Base-by-base conservation (phyloP, 2,113 vertebrate genomes). In the Pavo muticus region DNA sequence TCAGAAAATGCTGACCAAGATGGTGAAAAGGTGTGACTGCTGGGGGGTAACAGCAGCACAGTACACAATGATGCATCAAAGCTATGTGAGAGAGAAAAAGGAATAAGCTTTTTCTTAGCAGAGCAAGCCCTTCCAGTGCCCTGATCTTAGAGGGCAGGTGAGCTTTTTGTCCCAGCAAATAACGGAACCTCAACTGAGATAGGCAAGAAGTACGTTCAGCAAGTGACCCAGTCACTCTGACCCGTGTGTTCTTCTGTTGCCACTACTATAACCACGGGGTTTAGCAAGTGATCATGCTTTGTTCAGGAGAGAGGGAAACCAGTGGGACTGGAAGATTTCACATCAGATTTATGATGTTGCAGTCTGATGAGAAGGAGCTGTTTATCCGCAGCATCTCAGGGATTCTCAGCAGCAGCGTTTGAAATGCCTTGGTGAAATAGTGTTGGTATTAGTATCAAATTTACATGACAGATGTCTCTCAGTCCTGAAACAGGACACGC, bases 381-480 rank as follows among this genome's bases (percentile, higher is more conserved):
- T 69, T 82, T n/a, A 76, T 78, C 82, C 73, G 72, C 65, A 95
- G 52, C 80, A 87, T 65, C 90, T 64, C 83, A 27, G 69, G 42
- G 79, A 68, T 71, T 90, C 92, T 90, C 96, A 95, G 83, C 91
- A 84, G 92, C 65, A 6, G 1, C 1, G 0, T 81, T 52, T 90
- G 88, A 92, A 94, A 74, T 48, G 73, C 76, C 61, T 35, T 39
- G 40, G 47, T 74, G 86, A 73, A 90, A 90, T n/a, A 72, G 32
- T 15, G 57, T 6, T 64, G 60, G 83, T 74, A 77, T 74, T 77
- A 61, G 65, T 59, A 88, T 63, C 45, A 50, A 68, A 93, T 88
- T 67, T 48, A 11, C 61, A 35, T 44, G 79, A 90, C 92, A 94
- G 95, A 90, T 45, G 88, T 78, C 69, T 72, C 82, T 77, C 92